phyloP scores from a whole-genome alignment of 2,888 invertebrate species.

The Apotomis capreana region DNA sequence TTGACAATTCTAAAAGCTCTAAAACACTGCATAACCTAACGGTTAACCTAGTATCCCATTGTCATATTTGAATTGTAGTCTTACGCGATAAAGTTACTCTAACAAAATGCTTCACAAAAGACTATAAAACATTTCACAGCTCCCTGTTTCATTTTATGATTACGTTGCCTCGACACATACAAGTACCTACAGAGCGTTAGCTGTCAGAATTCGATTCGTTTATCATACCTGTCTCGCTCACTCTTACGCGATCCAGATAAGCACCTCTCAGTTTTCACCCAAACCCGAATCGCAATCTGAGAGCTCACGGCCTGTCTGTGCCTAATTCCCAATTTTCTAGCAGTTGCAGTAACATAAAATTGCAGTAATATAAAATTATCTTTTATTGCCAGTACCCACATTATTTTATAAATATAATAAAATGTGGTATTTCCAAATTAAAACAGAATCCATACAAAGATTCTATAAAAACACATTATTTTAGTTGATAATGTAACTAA shows the following conservation, averaged over 20 bases:
- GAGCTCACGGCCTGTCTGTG: not conserved
- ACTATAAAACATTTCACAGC: conserved; percentile 16
- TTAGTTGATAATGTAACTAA: not conserved
- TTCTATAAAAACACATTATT: no score
- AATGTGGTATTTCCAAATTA: no score
- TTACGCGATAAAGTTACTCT: not conserved
- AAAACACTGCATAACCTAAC: not conserved
- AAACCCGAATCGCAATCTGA: not conserved
- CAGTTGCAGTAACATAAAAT: not conserved
- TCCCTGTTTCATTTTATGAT: no score
- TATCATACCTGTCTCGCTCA: no score
- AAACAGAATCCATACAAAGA: no score
- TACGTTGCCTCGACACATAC: no score
- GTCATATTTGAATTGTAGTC: not conserved
- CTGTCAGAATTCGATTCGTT: not conserved
- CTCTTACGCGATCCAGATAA: no score
- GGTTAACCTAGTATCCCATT: not conserved
- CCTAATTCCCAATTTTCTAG: conserved; percentile 9
- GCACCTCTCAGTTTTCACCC: no score
- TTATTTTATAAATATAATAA: no score
- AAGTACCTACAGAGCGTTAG: not conserved
- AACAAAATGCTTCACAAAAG: conserved; percentile 9
- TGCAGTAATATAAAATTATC: no score
- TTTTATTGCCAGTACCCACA: no score
- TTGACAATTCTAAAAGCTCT: conserved; percentile 3